These are phyloP conservation scores for Siniperca scherzeri DNA, from an alignment of 2,797 vertebrate species.

Conservation along the genomic window DNA sequence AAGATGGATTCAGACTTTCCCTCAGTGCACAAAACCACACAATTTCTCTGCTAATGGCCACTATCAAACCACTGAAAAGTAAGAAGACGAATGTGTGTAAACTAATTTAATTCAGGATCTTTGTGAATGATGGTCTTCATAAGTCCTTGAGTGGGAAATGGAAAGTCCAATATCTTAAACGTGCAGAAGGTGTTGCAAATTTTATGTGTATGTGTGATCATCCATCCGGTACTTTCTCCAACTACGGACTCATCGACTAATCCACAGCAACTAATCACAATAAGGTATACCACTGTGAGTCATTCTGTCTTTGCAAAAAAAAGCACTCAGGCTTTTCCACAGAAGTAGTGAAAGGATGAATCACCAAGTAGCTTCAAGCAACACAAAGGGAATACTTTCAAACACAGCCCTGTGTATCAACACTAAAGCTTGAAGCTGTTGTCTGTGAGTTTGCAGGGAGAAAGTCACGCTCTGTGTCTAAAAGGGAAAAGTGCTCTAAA, in stretches of 20 bases:
- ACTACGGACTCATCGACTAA: conserved; percentile 31
- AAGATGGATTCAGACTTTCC: conserved; percentile 62
- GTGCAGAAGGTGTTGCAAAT: conserved; percentile 9
- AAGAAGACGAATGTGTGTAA: neutral
- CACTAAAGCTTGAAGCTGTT: conserved; percentile 48
- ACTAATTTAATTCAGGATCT: conserved; percentile 11
- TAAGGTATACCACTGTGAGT: conserved; percentile 56
- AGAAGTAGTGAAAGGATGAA: conserved; percentile 49
- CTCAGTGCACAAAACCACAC: conserved; percentile 28
- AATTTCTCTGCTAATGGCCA: conserved; percentile 36
- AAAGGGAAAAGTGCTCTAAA: conserved; percentile 69
- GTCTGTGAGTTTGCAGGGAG: conserved; percentile 52
- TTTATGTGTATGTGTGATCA: conserved; percentile 19
- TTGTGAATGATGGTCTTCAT: neutral
- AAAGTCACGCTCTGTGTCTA: conserved; percentile 66
- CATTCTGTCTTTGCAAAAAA: conserved; percentile 45
- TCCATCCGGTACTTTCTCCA: conserved; percentile 29
- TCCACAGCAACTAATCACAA: conserved; percentile 58
- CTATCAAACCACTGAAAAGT: conserved; percentile 15
- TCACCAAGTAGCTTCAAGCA: conserved; percentile 61
- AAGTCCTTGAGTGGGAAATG: neutral
- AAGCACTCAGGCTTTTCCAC: conserved; percentile 43
- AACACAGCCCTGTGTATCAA: conserved; percentile 40
- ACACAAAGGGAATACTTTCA: conserved; percentile 57
- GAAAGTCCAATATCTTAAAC: conserved; percentile 16